Conservation (phyloP, 1,140 invertebrate genomes). For the Triops longicaudatus region DNA sequence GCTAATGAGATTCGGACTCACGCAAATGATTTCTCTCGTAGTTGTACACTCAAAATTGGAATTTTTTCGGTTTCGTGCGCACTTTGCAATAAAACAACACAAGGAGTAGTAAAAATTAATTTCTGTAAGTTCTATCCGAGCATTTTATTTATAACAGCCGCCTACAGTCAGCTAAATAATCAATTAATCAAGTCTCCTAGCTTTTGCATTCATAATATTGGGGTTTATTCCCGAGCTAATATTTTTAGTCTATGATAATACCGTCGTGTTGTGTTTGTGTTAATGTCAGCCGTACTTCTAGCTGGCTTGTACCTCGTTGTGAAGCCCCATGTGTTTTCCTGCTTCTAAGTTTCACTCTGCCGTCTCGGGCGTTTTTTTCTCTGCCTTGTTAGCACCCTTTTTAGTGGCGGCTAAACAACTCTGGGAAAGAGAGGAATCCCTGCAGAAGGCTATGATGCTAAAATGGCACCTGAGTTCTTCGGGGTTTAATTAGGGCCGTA, state of each 20-base stretch:
- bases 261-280: neutral
- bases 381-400: conserved; percentile 4
- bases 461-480: conserved; percentile 3
- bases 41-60: neutral
- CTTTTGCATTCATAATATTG: no score
- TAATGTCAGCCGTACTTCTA: neutral
- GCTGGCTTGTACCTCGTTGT: neutral
- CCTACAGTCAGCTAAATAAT: no score
- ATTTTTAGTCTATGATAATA: neutral
- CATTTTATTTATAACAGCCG: no score
- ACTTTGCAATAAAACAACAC: neutral
- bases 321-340: neutral
- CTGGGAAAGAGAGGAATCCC: neutral
- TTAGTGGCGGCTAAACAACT: conserved; percentile 2
- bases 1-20: conserved; percentile 14
- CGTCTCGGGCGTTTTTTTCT: neutral
- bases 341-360: neutral
- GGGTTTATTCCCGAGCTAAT: no score
- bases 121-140: no score
- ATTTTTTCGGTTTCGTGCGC: neutral
- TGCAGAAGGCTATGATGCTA: neutral
- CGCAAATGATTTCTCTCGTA: conserved; percentile 3
- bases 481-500: conserved; percentile 9
- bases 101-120: neutral
- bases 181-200: no score